phyloP scores from a whole-genome alignment of 2,888 invertebrate genomes.

The Nephrotoma guestfalica region DNA sequence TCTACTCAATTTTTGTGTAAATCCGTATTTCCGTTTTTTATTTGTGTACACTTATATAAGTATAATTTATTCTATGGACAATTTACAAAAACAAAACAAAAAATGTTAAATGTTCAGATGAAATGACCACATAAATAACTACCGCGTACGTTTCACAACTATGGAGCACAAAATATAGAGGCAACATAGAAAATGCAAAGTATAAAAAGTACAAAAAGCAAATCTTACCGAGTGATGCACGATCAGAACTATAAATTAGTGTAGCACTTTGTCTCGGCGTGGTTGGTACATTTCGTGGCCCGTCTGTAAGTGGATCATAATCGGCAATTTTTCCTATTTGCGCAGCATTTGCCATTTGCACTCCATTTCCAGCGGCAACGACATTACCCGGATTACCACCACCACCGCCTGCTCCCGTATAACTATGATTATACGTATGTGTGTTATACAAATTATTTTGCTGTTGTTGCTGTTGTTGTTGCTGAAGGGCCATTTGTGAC shows the following conservation, averaged over 20 bases:
- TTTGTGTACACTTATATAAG: neutral
- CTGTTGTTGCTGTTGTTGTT: slow-evolving; percentile 12
- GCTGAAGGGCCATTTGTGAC: slow-evolving; percentile 14
- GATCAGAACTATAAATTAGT: slow-evolving; percentile 70
- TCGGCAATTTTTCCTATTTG: slow-evolving; percentile 64
- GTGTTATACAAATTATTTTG: slow-evolving; percentile 5
- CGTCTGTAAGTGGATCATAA: slow-evolving; percentile 62
- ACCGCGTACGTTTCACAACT: neutral
- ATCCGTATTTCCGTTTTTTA: neutral
- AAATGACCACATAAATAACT: neutral
- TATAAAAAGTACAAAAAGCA: neutral
- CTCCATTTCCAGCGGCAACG: slow-evolving; percentile 15
- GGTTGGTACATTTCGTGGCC: slow-evolving; percentile 53
- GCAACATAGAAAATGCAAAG: slow-evolving; percentile 2
- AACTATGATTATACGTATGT: slow-evolving; percentile 3
- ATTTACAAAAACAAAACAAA: neutral
- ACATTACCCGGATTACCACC: slow-evolving; percentile 11
- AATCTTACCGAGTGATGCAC: slow-evolving; percentile 37
- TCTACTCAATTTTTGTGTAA: neutral
- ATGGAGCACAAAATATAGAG: neutral
- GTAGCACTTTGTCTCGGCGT: slow-evolving; percentile 67
- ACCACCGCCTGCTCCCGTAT: slow-evolving; percentile 14
- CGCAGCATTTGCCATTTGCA: slow-evolving; percentile 13
- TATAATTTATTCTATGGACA: too few species aligned
- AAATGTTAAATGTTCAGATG: neutral